phyloP scores from a whole-genome alignment of 1,140 invertebrate genomes.

The Akabosia matsudoensis region DNA sequence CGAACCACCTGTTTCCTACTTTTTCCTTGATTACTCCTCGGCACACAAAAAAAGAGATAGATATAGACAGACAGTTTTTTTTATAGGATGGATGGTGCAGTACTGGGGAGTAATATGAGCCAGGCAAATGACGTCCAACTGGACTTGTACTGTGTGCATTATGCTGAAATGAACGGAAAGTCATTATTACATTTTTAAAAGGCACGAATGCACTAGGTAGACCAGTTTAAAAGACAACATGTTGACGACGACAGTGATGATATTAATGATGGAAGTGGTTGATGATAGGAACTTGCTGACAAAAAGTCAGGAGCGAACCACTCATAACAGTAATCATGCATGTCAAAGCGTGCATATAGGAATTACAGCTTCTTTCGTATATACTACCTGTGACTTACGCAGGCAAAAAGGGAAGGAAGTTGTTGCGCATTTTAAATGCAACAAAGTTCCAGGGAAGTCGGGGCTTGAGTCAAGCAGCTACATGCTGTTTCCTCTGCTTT shows the following conservation, averaged over 20 bases:
- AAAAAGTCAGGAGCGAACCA: neutral
- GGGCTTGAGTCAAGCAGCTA: neutral
- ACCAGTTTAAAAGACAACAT: neutral
- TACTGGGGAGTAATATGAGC: too few relatives aligned
- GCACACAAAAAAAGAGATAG: too few relatives aligned
- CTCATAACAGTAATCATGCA: constrained; percentile 13
- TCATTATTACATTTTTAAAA: constrained; percentile 11
- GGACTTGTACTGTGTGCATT: neutral
- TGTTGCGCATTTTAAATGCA: neutral
- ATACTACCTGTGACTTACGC: neutral
- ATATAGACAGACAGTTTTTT: neutral
- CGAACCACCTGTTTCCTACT: constrained; percentile 24
- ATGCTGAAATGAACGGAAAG: neutral
- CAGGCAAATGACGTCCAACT: too few relatives aligned
- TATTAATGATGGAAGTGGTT: neutral
- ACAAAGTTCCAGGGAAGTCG: neutral
- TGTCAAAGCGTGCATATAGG: neutral
- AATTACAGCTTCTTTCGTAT: neutral
- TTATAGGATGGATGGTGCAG: neutral
- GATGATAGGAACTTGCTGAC: constrained; percentile 20
- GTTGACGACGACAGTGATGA: neutral
- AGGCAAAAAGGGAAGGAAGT: neutral
- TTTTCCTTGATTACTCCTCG: constrained; percentile 22
- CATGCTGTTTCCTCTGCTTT: neutral
- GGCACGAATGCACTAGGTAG: neutral